Percentiles rank a stretch among this genome's conserved stretches.
Conservation (phyloP, 2,797 vertebrate genomes). For the Premnoplex brunnescens region DNA sequence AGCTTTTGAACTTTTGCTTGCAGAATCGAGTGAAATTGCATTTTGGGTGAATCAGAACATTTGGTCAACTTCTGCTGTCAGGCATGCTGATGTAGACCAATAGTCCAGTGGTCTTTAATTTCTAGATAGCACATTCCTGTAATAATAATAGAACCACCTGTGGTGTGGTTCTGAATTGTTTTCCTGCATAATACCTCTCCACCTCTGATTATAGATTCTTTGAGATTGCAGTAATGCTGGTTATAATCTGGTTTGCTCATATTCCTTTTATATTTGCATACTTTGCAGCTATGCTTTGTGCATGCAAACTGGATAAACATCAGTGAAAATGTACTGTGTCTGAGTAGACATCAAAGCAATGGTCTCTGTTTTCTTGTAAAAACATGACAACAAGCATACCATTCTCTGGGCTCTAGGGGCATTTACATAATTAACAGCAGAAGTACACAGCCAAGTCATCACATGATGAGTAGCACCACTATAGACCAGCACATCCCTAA, state of each 20-base stretch:
- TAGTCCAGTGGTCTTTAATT: not conserved
- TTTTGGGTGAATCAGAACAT: not conserved
- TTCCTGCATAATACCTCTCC: not conserved
- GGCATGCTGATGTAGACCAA: not conserved
- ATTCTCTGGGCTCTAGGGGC: not conserved
- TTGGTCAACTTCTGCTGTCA: not conserved
- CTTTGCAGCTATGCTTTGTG: not conserved
- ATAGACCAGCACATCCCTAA: not conserved
- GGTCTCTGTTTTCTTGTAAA: not conserved
- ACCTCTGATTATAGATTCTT: not conserved
- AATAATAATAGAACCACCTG: not conserved
- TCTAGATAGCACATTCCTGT: not conserved
- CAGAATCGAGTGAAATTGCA: not conserved
- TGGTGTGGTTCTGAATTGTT: not conserved
- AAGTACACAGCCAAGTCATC: not conserved
- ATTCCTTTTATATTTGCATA: not conserved
- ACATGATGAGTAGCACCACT: not conserved
- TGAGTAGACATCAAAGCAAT: not conserved
- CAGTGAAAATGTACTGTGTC: not conserved
- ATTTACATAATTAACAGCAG: not conserved
- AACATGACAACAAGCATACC: not conserved
- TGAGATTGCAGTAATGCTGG: not conserved
- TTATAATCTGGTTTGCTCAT: not conserved
- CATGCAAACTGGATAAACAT: not conserved
- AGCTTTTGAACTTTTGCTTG: not conserved